phyloP scores from a whole-genome alignment of 2,888 invertebrate species.

The Ceraclea dissimilis region DNA sequence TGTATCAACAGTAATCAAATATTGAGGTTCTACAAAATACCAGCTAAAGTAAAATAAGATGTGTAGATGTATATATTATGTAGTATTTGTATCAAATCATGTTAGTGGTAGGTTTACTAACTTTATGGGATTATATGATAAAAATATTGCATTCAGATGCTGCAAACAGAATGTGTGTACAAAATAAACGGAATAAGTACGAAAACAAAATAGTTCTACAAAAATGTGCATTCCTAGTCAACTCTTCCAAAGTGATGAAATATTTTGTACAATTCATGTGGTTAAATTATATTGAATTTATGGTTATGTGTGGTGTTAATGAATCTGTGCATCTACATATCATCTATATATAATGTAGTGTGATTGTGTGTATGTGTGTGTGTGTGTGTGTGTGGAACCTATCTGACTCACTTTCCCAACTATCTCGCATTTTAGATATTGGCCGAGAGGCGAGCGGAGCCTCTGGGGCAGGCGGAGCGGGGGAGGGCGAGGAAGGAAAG shows the following conservation, averaged over 20 bases:
- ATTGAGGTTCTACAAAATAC: no score
- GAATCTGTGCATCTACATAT: not conserved
- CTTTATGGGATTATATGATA: no score
- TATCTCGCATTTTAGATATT: slow-evolving; percentile 20
- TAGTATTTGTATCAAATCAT: no score
- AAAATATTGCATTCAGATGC: no score
- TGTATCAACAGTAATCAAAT: no score
- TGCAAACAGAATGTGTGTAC: not conserved
- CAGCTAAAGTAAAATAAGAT: no score
- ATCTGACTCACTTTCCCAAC: slow-evolving; percentile 27
- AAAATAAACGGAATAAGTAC: not conserved
- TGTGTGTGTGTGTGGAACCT: slow-evolving; percentile 23
- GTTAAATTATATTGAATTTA: no score
- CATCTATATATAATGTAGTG: slow-evolving; percentile 2
- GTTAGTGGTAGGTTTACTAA: no score
- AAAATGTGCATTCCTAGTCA: no score
- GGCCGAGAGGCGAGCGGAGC: slow-evolving; percentile 11
- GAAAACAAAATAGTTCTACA: not conserved
- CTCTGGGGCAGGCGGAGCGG: slow-evolving; percentile 11
- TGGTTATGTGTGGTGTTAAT: no score
- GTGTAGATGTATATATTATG: no score
- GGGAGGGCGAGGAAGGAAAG: slow-evolving; percentile 13
- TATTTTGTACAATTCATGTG: not conserved
- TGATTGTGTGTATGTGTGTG: slow-evolving; percentile 9
- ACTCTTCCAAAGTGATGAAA: no score